Conservation (phyloP, 64 coral and sea anemone species). For the Anthopleura sola region DNA sequence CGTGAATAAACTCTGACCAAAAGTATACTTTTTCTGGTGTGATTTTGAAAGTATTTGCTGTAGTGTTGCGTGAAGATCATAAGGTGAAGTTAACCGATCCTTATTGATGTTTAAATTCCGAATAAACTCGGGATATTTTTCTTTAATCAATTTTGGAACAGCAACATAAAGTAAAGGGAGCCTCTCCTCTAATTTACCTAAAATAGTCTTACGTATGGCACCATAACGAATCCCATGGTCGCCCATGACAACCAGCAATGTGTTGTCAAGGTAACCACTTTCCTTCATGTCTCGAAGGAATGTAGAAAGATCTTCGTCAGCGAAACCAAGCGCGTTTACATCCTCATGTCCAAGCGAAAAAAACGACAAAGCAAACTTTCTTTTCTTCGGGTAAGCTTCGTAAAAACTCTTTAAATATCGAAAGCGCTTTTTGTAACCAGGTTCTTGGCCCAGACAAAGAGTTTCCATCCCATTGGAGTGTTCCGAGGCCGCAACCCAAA, state of each 20-base stretch:
- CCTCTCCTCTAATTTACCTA: slow-evolving; percentile 75
- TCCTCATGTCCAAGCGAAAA: slow-evolving; percentile 55
- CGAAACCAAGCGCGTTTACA: slow-evolving; percentile 54
- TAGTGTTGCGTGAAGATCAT: slow-evolving; percentile 57
- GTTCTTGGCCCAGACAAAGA: slow-evolving; percentile 32
- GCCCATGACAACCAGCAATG: slow-evolving; percentile 52
- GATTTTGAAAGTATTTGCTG: slow-evolving; percentile 47
- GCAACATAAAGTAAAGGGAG: slow-evolving; percentile 54
- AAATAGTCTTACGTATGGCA: slow-evolving; percentile 57
- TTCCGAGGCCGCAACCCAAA: slow-evolving; percentile 21
- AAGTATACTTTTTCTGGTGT: slow-evolving; percentile 9
- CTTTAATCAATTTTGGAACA: slow-evolving; percentile 63
- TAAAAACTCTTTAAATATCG: slow-evolving; percentile 39
- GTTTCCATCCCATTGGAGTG: slow-evolving; percentile 11
- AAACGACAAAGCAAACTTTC: slow-evolving; percentile 58
- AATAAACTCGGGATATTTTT: slow-evolving; percentile 20
- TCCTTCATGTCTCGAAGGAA: slow-evolving; percentile 37
- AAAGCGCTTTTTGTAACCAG: slow-evolving; percentile 35
- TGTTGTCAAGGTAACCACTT: slow-evolving; percentile 54
- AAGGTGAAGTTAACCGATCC: slow-evolving; percentile 46
- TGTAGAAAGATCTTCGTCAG: slow-evolving; percentile 30
- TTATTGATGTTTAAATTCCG: slow-evolving; percentile 44
- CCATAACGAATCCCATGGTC: slow-evolving; percentile 78
- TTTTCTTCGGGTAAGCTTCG: slow-evolving; percentile 34
- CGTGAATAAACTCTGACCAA: slow-evolving; percentile 53